phyloP scores from a whole-genome alignment of 2,113 vertebrate genomes.

The Heterochromis multidens region DNA sequence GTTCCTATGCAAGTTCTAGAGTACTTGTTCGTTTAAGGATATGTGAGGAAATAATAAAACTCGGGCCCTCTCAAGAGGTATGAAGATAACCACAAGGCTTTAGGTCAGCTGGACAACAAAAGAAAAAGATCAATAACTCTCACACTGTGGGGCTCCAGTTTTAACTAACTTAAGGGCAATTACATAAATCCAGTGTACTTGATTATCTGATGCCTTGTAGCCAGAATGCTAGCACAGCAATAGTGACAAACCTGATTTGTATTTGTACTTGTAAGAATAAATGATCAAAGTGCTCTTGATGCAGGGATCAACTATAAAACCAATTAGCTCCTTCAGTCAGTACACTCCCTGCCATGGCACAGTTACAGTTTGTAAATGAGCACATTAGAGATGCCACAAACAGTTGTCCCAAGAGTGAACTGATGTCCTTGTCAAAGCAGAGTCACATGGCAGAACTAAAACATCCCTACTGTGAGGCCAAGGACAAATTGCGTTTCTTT shows the following conservation, averaged over 20 bases:
- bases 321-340: constrained; percentile 32
- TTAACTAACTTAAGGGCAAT: constrained; percentile 1
- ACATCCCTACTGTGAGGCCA: constrained; percentile 4
- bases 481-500: constrained; percentile 13
- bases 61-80: not conserved
- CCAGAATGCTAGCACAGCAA: not conserved
- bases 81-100: not conserved
- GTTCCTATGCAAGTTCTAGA: not conserved
- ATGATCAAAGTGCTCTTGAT: constrained; percentile 28
- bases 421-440: constrained; percentile 34
- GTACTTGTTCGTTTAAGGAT: not conserved
- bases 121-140: not conserved
- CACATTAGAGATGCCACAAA: constrained; percentile 17
- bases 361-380: constrained; percentile 5
- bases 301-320: not conserved
- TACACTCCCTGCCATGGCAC: not conserved
- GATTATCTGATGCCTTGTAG: constrained; percentile 20
- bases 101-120: not conserved
- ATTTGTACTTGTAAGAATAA: constrained; percentile 51
- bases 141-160: not conserved
- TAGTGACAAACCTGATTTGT: constrained; percentile 25
- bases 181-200: not conserved
- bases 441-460: constrained; percentile 45
- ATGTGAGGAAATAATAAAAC: not conserved
- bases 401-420: constrained; percentile 16